These are phyloP conservation scores for Conger conger DNA, from an alignment of 2,113 vertebrate genomes.

Conservation along the genomic window DNA sequence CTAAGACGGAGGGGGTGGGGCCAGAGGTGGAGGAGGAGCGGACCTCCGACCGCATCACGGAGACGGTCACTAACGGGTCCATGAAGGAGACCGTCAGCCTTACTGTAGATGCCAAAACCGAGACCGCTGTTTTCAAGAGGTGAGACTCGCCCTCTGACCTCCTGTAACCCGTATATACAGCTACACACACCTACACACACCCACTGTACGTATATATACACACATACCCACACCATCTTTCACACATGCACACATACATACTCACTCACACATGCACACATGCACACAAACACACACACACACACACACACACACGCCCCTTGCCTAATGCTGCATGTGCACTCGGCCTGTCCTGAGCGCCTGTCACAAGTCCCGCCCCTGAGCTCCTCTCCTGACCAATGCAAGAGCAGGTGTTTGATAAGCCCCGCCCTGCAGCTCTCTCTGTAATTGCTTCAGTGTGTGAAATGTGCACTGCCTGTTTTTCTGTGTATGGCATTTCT, in stretches of 20 bases:
- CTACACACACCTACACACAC: not conserved
- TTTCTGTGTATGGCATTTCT: not conserved
- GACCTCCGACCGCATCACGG: slow-evolving; percentile 88
- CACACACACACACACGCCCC: too few relatives aligned
- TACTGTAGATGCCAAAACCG: slow-evolving; percentile 97
- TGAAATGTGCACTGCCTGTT: not conserved
- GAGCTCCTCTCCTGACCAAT: not conserved
- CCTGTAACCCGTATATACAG: not conserved
- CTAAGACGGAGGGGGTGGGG: slow-evolving; percentile 59
- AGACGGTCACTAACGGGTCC: slow-evolving; percentile 97
- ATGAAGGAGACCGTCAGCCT: slow-evolving; percentile 98
- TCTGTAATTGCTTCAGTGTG: not conserved
- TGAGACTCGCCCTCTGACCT: slow-evolving; percentile 54
- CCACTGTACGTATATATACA: not conserved
- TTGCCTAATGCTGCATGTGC: not conserved
- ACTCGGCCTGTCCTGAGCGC: not conserved
- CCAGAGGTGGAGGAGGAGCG: slow-evolving; percentile 77
- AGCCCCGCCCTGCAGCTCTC: not conserved
- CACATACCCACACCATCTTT: not conserved
- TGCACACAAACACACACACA: not conserved
- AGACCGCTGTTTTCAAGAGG: slow-evolving; percentile 98
- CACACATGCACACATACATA: not conserved
- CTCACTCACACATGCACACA: not conserved
- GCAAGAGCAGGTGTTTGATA: not conserved
- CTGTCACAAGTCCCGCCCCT: not conserved